A percentile compares a stretch with the other conserved stretches of the same genome.
phyloP scores from a whole-genome alignment of 2,888 invertebrate species.

The Apoderus coryli region DNA sequence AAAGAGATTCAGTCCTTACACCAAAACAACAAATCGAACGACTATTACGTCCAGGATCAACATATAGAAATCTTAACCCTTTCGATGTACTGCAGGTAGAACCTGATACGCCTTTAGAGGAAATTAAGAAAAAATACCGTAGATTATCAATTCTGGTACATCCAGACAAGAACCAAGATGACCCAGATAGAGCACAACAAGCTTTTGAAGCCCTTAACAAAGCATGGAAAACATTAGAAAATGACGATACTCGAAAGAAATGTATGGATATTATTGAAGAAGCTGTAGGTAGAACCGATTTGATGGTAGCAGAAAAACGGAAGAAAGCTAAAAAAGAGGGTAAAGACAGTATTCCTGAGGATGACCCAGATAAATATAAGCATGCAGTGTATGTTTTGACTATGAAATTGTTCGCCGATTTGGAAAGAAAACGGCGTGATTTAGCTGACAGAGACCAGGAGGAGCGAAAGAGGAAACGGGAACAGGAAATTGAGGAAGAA shows the following conservation, averaged over 20 bases:
- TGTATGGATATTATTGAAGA: constrained; percentile 96
- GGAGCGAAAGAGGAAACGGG: constrained; percentile 85
- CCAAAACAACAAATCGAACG: constrained; percentile 95
- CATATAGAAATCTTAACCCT: constrained; percentile 97
- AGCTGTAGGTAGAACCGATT: constrained; percentile 86
- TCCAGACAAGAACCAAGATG: constrained; percentile 98
- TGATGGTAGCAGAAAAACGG: constrained; percentile 84
- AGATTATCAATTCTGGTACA: constrained; percentile 90
- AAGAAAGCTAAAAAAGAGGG: constrained; percentile 91
- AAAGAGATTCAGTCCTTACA: constrained; percentile 90
- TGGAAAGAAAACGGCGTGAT: constrained; percentile 82
- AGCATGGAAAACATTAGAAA: constrained; percentile 91
- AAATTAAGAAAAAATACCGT: constrained; percentile 93
- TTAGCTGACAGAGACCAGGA: constrained; percentile 82
- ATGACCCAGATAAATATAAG: constrained; percentile 71
- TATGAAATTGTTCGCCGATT: constrained; percentile 91
- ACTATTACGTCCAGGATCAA: constrained; percentile 87
- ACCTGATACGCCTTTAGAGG: constrained; percentile 75
- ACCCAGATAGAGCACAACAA: constrained; percentile 84
- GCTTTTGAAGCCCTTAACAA: constrained; percentile 88
- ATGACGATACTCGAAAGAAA: constrained; percentile 82
- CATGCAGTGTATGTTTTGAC: constrained; percentile 97
- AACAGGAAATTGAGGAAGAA: constrained; percentile 85
- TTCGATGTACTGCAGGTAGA: constrained; percentile 87
- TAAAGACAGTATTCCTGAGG: constrained; percentile 73